These are phyloP conservation scores for Batillaria attramentaria DNA, from an alignment of 1,140 invertebrate species.

Conservation along the genomic window DNA sequence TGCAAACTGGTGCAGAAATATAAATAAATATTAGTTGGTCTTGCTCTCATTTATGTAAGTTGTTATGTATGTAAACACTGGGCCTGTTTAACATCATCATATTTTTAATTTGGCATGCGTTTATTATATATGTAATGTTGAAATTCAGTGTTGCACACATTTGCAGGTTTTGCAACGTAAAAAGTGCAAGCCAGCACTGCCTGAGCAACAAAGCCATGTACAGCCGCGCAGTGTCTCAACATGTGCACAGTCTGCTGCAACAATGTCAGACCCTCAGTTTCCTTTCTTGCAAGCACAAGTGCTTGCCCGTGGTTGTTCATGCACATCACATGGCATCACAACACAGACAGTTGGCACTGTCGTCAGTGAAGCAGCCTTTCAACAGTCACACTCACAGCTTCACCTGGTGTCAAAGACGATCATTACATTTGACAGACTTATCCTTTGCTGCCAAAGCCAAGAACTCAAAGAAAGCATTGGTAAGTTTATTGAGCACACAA, in stretches of 20 bases:
- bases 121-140: too few species aligned
- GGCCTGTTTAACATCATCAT: too few species aligned
- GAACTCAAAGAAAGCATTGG: constrained; percentile 33
- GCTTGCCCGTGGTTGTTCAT: not conserved
- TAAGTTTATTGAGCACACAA: not conserved
- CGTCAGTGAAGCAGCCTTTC: not conserved
- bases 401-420: constrained; percentile 26
- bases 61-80: too few species aligned
- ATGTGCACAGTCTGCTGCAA: not conserved
- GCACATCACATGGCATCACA: not conserved
- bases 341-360: not conserved
- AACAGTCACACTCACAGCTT: not conserved
- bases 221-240: constrained; percentile 16
- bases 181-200: too few species aligned
- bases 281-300: not conserved
- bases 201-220: too few species aligned
- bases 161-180: too few species aligned
- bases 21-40: too few species aligned
- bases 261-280: not conserved
- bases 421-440: not conserved
- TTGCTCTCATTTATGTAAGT: too few species aligned
- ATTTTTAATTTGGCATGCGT: too few species aligned
- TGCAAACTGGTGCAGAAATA: too few species aligned
- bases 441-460: constrained; percentile 10
- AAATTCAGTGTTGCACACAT: too few species aligned